phyloP scores from a whole-genome alignment of 1,140 invertebrate species.

The Centruroides vittatus region DNA sequence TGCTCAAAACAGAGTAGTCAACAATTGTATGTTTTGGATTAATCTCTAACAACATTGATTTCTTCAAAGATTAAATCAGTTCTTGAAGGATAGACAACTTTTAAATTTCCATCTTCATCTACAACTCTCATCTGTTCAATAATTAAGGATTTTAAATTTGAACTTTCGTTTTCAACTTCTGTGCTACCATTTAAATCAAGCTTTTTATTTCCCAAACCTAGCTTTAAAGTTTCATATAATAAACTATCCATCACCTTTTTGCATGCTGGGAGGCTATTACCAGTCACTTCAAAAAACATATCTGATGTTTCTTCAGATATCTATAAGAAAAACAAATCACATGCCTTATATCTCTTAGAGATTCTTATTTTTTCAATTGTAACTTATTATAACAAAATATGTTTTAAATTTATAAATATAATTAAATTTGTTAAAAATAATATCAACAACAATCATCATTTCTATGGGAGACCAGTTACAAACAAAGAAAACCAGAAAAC shows the following conservation, averaged over 20 bases:
- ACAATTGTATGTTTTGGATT: neutral
- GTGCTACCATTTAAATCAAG: slow-evolving; percentile 27
- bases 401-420: too few relatives aligned
- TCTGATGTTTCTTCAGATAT: slow-evolving; percentile 39
- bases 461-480: too few relatives aligned
- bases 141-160: slow-evolving; percentile 23
- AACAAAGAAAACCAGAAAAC: too few relatives aligned
- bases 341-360: neutral
- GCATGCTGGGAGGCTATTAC: slow-evolving; percentile 46
- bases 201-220: slow-evolving; percentile 24
- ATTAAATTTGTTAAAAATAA: too few relatives aligned
- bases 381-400: too few relatives aligned
- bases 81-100: slow-evolving; percentile 59
- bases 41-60: slow-evolving; percentile 11
- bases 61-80: slow-evolving; percentile 39
- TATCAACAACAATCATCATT: too few relatives aligned
- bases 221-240: slow-evolving; percentile 43
- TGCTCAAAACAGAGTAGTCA: neutral
- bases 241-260: slow-evolving; percentile 52
- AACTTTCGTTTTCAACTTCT: slow-evolving; percentile 18
- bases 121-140: slow-evolving; percentile 54
- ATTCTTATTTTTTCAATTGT: too few relatives aligned
- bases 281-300: slow-evolving; percentile 65
- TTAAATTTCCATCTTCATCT: slow-evolving; percentile 49
- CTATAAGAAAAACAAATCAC: slow-evolving; percentile 21